Evolutionary conservation across 2,888 invertebrate genomes (phyloP).

Genomic region (Ashinkailepas kermadecensis): DNA sequence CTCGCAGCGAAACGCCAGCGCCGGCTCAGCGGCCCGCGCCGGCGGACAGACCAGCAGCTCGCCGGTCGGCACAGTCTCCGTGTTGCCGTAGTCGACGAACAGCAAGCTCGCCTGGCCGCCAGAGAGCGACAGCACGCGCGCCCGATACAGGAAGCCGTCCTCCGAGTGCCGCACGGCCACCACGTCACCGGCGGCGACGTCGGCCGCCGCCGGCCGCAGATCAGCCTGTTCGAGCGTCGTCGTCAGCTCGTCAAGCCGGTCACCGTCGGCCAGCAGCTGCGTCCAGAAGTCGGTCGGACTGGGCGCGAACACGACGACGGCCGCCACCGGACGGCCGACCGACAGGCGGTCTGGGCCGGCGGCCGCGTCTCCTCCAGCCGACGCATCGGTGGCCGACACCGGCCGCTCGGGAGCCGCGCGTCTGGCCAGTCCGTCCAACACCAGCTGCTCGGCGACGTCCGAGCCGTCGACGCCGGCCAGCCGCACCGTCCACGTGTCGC

Average conservation of each 20-base stretch:
- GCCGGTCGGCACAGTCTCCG: neutral
- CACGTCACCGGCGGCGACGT: neutral
- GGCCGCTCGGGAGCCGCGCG: neutral
- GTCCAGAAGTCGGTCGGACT: neutral
- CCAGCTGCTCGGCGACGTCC: neutral
- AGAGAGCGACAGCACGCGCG: neutral
- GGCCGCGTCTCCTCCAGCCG: neutral
- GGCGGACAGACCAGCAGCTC: neutral
- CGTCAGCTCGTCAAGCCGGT: neutral
- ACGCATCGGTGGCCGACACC: neutral
- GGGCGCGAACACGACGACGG: neutral
- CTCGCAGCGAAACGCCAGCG: neutral
- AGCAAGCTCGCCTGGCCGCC: neutral
- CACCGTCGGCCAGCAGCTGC: constrained; percentile 3
- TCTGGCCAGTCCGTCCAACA: neutral
- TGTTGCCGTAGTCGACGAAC: constrained; percentile 10
- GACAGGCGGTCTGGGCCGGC: neutral
- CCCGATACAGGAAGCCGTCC: neutral
- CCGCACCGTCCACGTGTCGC: neutral
- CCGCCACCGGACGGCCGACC: neutral
- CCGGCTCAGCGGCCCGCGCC: neutral
- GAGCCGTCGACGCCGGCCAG: neutral
- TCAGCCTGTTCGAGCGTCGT: neutral
- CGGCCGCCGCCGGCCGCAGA: neutral
- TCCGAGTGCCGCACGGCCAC: neutral